Conservation (phyloP, 1,140 invertebrate species). For the Caerostris extrusa region DNA sequence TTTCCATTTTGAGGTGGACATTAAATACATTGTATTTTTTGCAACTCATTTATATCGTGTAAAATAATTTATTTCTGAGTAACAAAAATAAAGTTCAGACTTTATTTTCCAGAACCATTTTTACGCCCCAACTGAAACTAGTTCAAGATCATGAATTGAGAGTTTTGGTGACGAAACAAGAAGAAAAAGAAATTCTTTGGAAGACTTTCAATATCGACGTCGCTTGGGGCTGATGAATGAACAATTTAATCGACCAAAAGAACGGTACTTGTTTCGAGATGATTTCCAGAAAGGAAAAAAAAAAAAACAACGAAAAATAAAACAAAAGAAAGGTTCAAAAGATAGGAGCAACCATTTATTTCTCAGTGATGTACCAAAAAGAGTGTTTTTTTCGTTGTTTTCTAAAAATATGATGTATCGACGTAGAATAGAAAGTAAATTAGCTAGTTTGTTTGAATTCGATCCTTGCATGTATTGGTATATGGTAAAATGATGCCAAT, state of each 20-base stretch:
- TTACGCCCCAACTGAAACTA: neutral
- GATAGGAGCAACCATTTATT: conserved; percentile 52
- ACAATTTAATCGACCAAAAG: conserved; percentile 57
- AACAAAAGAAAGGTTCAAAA: neutral
- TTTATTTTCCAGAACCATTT: neutral
- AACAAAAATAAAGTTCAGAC: too few species aligned
- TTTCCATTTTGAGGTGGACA: too few species aligned
- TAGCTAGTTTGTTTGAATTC: neutral
- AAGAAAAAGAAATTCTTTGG: conserved; percentile 35
- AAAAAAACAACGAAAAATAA: neutral
- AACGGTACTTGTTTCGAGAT: conserved; percentile 59
- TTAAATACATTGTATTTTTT: too few species aligned
- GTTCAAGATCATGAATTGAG: neutral
- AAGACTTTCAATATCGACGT: conserved; percentile 57
- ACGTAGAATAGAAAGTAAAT: neutral
- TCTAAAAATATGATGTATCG: neutral
- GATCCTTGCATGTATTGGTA: too few species aligned
- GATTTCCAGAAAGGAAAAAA: neutral
- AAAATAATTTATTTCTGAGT: too few species aligned
- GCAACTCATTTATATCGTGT: too few species aligned
- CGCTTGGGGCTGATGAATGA: conserved; percentile 66
- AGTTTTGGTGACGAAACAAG: neutral
- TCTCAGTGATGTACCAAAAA: neutral
- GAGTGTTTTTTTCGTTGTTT: neutral
- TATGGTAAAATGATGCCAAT: too few species aligned